These are phyloP conservation scores for Hydra vulgaris DNA, from an alignment of 30 jellyfish, hydroid and myxozoan genomes.

Conservation along the genomic window DNA sequence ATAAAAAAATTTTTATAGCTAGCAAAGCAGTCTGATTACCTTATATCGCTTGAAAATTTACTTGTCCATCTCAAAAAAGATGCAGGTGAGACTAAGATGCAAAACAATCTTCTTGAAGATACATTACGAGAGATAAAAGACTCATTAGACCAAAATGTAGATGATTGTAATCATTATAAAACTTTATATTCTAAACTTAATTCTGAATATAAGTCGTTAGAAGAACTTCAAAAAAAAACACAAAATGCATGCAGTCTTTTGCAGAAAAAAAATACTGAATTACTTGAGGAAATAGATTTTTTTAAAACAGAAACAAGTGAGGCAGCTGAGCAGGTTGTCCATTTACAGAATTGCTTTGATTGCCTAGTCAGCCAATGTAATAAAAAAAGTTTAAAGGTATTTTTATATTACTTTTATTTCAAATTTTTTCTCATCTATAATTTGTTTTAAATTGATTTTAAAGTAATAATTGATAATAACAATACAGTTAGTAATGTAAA, in stretches of 20 bases:
- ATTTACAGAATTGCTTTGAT: background rate
- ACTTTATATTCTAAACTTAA: slow-evolving; percentile 13
- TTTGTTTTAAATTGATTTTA: too few relatives aligned
- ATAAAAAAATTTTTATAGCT: background rate
- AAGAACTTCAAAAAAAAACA: slow-evolving; percentile 5
- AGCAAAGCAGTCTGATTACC: slow-evolving; percentile 1
- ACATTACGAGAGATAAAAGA: slow-evolving; percentile 54
- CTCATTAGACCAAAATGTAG: slow-evolving; percentile 54
- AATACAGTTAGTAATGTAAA: too few relatives aligned
- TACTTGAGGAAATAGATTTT: background rate
- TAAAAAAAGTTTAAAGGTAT: too few relatives aligned
- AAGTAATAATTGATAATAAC: too few relatives aligned
- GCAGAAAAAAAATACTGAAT: background rate
- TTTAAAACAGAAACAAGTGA: background rate
- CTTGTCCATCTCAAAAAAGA: slow-evolving; percentile 41
- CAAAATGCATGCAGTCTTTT: background rate
- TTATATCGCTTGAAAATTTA: slow-evolving; percentile 17
- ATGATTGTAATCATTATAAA: slow-evolving; percentile 39
- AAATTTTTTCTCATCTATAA: too few relatives aligned
- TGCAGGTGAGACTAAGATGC: slow-evolving; percentile 40
- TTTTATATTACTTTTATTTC: too few relatives aligned
- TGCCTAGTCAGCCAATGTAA: background rate
- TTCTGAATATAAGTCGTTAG: slow-evolving; percentile 16
- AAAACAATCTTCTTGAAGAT: slow-evolving; percentile 53
- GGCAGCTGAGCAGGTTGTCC: background rate